Conservation (phyloP, 2,797 vertebrate species). For the Sebastes kiyomatsui region DNA sequence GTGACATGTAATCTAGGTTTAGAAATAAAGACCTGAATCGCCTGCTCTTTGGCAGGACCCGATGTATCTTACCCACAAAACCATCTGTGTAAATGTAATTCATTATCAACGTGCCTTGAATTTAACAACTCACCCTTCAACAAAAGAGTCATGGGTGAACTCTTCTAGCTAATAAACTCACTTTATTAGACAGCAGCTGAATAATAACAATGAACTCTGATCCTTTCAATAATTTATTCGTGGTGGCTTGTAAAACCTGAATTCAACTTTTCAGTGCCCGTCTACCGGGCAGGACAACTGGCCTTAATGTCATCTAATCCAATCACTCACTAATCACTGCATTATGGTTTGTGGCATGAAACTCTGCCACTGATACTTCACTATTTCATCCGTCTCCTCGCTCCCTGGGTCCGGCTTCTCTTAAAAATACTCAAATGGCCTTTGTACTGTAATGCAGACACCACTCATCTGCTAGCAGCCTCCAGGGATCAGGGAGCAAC, state of each 20-base stretch:
- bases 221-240: neutral
- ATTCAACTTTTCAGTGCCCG: neutral
- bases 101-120: neutral
- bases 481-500: conserved; percentile 7
- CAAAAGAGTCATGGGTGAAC: neutral
- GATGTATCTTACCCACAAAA: conserved; percentile 1
- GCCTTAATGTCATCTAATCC: neutral
- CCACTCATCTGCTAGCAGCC: neutral
- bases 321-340: neutral
- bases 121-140: neutral
- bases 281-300: neutral
- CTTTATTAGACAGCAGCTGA: neutral
- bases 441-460: conserved; percentile 9
- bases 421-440: conserved; percentile 1
- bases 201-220: neutral
- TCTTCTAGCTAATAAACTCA: neutral
- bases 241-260: neutral
- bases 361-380: neutral
- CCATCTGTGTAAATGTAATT: neutral
- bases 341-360: neutral
- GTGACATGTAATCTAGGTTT: neutral
- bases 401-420: neutral
- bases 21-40: neutral
- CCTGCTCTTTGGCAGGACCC: conserved; percentile 1
- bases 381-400: neutral